Conservation (phyloP, 2,888 invertebrate species). For the Limenitis camilla region DNA sequence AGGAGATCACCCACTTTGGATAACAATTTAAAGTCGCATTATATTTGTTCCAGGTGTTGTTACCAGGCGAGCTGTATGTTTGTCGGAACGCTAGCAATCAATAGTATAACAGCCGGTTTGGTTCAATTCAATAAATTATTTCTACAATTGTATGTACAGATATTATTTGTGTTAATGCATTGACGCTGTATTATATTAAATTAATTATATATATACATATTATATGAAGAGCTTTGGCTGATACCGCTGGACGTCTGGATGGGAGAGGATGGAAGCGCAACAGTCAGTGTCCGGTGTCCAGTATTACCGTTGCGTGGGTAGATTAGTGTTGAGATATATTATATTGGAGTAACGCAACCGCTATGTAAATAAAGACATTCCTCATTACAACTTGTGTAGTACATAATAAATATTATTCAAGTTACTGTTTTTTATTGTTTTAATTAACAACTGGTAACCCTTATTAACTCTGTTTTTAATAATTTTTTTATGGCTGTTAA, state of each 20-base stretch:
- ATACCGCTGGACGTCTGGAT: conserved; percentile 34
- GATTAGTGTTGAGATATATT: conserved; percentile 33
- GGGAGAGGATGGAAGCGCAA: conserved; percentile 30
- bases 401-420: conserved; percentile 75
- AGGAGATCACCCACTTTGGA: too few relatives aligned
- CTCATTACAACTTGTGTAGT: conserved; percentile 74
- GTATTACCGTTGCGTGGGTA: conserved; percentile 56
- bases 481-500: too few relatives aligned
- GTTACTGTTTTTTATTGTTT: conserved; percentile 67
- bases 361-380: conserved; percentile 76
- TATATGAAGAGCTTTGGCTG: conserved; percentile 22
- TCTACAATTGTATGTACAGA: conserved; percentile 22
- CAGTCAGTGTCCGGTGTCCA: conserved; percentile 37
- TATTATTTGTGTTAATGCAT: conserved; percentile 18
- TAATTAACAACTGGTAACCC: conserved; percentile 29
- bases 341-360: conserved; percentile 56
- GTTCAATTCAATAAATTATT: conserved; percentile 19
- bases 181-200: conserved; percentile 21
- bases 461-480: too few relatives aligned
- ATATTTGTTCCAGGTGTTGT: conserved; percentile 48
- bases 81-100: conserved; percentile 34
- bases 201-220: conserved; percentile 28
- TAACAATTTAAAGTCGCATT: too few relatives aligned
- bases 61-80: conserved; percentile 42
- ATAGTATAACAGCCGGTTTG: conserved; percentile 31